Evolutionary conservation across 2,797 vertebrate species (phyloP).

Genomic region (Phrynocephalus forsythii): DNA sequence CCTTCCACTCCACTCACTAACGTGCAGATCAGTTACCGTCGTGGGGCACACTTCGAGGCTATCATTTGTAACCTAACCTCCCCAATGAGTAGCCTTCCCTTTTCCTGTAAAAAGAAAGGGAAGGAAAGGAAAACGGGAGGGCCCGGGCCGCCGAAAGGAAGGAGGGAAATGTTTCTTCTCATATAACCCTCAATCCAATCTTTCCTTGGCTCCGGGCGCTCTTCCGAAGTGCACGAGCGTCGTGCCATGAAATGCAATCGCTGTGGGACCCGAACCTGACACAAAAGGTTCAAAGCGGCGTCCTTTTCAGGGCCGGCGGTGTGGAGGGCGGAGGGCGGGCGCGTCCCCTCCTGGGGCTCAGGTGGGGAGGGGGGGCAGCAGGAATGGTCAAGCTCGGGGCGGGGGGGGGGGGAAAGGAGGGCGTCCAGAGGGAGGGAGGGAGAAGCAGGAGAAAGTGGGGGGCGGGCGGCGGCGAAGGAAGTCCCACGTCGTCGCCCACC

Average conservation of each 20-base stretch:
- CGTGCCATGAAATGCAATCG: not conserved
- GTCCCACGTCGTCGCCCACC: no score
- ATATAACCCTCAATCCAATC: not conserved
- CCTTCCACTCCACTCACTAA: not conserved
- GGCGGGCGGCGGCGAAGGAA: not conserved
- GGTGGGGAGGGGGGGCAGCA: slow-evolving; percentile 1
- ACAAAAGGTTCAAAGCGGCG: not conserved
- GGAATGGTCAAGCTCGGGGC: not conserved
- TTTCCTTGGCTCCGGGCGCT: not conserved
- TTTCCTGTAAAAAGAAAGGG: not conserved
- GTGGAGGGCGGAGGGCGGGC: not conserved
- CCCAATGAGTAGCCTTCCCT: not conserved
- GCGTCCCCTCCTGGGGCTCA: not conserved
- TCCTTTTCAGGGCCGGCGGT: no score
- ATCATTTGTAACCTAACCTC: no score
- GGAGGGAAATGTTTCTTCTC: not conserved
- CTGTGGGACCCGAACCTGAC: slow-evolving; percentile 5
- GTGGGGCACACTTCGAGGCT: no score
- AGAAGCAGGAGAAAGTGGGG: not conserved
- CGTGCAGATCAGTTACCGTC: not conserved
- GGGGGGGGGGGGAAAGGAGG: not conserved
- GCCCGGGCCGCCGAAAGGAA: not conserved
- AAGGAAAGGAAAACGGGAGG: not conserved
- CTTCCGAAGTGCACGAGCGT: not conserved
- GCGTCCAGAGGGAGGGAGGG: not conserved